A percentile compares a stretch with the other conserved stretches of the same genome.
phyloP scores from a whole-genome alignment of 2,888 invertebrate genomes.

The Limnephilus rhombicus region DNA sequence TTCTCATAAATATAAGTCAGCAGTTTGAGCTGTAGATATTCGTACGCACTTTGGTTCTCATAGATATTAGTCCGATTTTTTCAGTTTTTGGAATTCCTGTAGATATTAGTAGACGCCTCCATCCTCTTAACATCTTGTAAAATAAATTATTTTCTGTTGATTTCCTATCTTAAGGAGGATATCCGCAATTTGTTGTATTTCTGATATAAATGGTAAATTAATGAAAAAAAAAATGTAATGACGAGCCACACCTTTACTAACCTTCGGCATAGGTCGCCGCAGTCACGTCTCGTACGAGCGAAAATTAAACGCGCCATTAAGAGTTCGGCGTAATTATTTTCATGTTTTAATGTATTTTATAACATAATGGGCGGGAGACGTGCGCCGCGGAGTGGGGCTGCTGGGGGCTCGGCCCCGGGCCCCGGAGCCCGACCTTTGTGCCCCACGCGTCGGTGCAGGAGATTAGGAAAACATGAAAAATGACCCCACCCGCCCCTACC shows the following conservation, averaged over 20 bases:
- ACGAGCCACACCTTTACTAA: neutral
- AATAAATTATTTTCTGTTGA: too few relatives aligned
- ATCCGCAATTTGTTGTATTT: too few relatives aligned
- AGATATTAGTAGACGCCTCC: too few relatives aligned
- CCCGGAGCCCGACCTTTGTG: neutral
- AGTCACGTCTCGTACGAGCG: constrained; percentile 41
- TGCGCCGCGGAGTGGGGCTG: neutral
- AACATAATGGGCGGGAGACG: constrained; percentile 50
- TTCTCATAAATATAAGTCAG: too few relatives aligned
- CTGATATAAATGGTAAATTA: too few relatives aligned
- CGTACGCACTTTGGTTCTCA: too few relatives aligned
- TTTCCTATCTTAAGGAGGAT: too few relatives aligned
- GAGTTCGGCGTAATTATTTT: constrained; percentile 53
- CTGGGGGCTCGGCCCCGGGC: neutral
- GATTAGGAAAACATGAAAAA: constrained; percentile 58
- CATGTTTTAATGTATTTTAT: constrained; percentile 58
- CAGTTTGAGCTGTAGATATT: too few relatives aligned
- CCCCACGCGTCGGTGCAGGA: constrained; percentile 42
- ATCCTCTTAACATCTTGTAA: too few relatives aligned
- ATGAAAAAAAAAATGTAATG: neutral
- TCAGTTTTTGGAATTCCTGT: too few relatives aligned
- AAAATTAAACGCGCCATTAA: constrained; percentile 45
- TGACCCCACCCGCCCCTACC: constrained; percentile 32
- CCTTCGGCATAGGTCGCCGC: neutral
- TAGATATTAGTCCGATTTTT: too few relatives aligned